phyloP scores from a whole-genome alignment of 2,888 invertebrate species.

The Agriopis leucophaearia region DNA sequence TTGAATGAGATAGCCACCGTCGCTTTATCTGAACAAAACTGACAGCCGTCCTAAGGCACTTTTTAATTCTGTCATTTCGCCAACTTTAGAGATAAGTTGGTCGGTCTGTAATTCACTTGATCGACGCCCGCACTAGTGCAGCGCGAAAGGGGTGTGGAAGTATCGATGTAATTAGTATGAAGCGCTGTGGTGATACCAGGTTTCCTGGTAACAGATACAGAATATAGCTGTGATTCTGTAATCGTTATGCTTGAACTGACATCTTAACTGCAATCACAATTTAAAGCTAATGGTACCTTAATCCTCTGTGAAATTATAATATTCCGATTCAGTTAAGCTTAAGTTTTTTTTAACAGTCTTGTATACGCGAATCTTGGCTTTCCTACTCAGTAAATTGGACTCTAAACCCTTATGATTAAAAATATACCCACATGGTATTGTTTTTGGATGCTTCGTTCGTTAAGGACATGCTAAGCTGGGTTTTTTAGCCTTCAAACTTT shows the following conservation, averaged over 20 bases:
- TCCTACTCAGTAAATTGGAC: too few relatives aligned
- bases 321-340: background rate
- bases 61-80: background rate
- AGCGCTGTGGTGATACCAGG: conserved; percentile 46
- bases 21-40: background rate
- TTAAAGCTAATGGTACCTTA: background rate
- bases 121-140: conserved; percentile 53
- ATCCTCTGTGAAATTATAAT: conserved; percentile 4
- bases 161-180: conserved; percentile 57
- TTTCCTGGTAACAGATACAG: conserved; percentile 44
- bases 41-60: background rate
- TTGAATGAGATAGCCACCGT: background rate
- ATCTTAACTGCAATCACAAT: conserved; percentile 18
- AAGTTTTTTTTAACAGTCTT: background rate
- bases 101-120: conserved; percentile 52
- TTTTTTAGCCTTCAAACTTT: too few relatives aligned
- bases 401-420: too few relatives aligned
- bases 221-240: conserved; percentile 39
- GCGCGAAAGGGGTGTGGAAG: conserved; percentile 56
- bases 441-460: too few relatives aligned
- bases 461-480: too few relatives aligned
- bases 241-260: conserved; percentile 24
- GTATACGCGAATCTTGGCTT: too few relatives aligned
- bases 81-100: background rate
- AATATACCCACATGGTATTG: too few relatives aligned